A percentile compares a stretch with the other conserved stretches of the same genome.
phyloP scores from a whole-genome alignment of 2,797 vertebrate species.

The Sebastes cheni region DNA sequence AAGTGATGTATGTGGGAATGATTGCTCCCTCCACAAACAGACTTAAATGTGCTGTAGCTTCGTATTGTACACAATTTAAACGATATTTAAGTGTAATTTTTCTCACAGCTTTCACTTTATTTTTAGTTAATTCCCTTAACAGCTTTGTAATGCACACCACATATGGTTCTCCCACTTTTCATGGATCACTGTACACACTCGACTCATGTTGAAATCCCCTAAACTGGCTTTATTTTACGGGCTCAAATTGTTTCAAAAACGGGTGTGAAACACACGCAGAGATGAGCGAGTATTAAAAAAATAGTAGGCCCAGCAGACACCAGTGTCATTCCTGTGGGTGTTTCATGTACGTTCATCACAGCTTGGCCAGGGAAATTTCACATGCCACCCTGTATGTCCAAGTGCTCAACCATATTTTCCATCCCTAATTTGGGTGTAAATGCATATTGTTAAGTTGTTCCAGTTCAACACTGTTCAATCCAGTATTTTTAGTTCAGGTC shows the following conservation, averaged over 20 bases:
- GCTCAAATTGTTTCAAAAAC: constrained; percentile 44
- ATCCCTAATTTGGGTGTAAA: constrained; percentile 16
- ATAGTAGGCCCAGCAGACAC: not conserved
- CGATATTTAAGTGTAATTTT: constrained; percentile 34
- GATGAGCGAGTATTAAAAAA: constrained; percentile 23
- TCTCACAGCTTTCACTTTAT: constrained; percentile 55
- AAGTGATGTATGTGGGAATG: not conserved
- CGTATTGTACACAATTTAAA: not conserved
- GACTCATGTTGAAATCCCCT: constrained; percentile 39
- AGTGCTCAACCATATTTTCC: constrained; percentile 33
- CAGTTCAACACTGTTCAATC: not conserved
- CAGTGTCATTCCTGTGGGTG: constrained; percentile 45
- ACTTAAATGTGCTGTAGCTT: not conserved
- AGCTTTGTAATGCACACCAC: constrained; percentile 54
- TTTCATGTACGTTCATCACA: constrained; percentile 28
- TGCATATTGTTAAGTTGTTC: not conserved
- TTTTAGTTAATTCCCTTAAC: constrained; percentile 62
- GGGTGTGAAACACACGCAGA: constrained; percentile 54
- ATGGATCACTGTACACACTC: constrained; percentile 31
- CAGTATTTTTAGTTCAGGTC: not conserved
- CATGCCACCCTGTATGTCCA: constrained; percentile 2
- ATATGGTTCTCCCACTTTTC: constrained; percentile 31
- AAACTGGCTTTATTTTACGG: constrained; percentile 55
- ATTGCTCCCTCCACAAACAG: not conserved
- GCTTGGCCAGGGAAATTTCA: constrained; percentile 13